phyloP scores from a whole-genome alignment of 2,888 invertebrate species.

The Hedya salicella region DNA sequence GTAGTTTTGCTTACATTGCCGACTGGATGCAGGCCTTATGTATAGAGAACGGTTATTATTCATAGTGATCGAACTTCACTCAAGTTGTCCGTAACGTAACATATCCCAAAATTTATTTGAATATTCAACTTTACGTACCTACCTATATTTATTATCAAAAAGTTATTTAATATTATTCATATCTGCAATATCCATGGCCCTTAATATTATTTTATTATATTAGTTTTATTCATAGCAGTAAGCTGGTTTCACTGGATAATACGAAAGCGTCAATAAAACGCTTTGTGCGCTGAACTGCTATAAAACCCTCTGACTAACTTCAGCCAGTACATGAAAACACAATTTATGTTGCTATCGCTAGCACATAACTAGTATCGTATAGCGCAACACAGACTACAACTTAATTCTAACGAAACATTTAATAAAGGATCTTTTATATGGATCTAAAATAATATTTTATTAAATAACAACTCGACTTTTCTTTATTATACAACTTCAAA shows the following conservation, averaged over 20 bases:
- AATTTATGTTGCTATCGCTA: slow-evolving; percentile 27
- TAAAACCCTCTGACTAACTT: slow-evolving; percentile 48
- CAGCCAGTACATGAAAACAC: slow-evolving; percentile 33
- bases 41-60: no score
- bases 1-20: no score
- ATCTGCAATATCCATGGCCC: not conserved
- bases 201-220: not conserved
- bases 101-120: no score
- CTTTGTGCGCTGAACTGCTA: slow-evolving; percentile 51
- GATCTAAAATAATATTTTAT: not conserved
- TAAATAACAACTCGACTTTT: slow-evolving; percentile 1
- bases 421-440: slow-evolving; percentile 4
- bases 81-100: no score
- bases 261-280: slow-evolving; percentile 55
- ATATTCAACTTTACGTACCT: no score
- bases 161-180: not conserved
- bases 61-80: no score
- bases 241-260: slow-evolving; percentile 10
- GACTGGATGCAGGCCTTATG: no score
- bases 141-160: not conserved
- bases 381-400: slow-evolving; percentile 5
- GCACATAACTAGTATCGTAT: slow-evolving; percentile 2
- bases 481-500: slow-evolving; percentile 8
- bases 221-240: not conserved
- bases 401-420: slow-evolving; percentile 17